Percentiles rank a stretch among this genome's conserved stretches.
These are phyloP conservation scores for Dinoponera quadriceps DNA, from an alignment of 1,140 invertebrate species.

Conservation along the genomic window DNA sequence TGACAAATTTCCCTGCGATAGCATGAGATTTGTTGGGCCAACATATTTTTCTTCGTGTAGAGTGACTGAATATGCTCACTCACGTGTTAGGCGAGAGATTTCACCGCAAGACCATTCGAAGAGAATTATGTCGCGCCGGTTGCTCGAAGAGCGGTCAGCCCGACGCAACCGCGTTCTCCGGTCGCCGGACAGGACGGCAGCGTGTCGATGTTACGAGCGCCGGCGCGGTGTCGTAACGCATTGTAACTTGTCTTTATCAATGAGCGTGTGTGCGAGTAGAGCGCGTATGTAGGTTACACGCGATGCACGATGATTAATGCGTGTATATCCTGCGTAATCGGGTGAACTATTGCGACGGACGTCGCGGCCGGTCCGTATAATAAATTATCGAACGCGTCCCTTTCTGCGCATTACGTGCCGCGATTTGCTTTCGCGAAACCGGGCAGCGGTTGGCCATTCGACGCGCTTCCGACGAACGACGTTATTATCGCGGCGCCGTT, in stretches of 20 bases:
- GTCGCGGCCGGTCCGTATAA: constrained; percentile 8
- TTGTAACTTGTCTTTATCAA: constrained; percentile 56
- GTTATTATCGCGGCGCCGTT: not conserved
- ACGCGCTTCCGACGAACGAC: constrained; percentile 2
- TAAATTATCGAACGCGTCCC: constrained; percentile 17
- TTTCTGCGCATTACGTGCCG: not conserved
- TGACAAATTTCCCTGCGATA: no score
- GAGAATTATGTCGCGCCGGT: no score
- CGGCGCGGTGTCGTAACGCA: constrained; percentile 34
- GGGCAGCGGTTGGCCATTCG: not conserved
- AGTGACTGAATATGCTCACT: no score
- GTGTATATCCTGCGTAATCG: constrained; percentile 51
- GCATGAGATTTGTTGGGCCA: no score
- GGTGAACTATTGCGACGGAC: constrained; percentile 30
- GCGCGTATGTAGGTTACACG: constrained; percentile 38
- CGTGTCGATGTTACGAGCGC: constrained; percentile 28
- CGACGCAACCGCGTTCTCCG: constrained; percentile 29
- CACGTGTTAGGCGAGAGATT: no score
- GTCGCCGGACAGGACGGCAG: constrained; percentile 10
- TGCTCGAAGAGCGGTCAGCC: not conserved
- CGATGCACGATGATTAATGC: constrained; percentile 53
- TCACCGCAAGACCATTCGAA: no score
- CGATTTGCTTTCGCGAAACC: constrained; percentile 2
- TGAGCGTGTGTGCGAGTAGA: constrained; percentile 34
- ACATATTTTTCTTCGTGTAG: no score